These are phyloP conservation scores for Ypsolopha scabrella DNA, from an alignment of 2,888 invertebrate species.

Conservation along the genomic window DNA sequence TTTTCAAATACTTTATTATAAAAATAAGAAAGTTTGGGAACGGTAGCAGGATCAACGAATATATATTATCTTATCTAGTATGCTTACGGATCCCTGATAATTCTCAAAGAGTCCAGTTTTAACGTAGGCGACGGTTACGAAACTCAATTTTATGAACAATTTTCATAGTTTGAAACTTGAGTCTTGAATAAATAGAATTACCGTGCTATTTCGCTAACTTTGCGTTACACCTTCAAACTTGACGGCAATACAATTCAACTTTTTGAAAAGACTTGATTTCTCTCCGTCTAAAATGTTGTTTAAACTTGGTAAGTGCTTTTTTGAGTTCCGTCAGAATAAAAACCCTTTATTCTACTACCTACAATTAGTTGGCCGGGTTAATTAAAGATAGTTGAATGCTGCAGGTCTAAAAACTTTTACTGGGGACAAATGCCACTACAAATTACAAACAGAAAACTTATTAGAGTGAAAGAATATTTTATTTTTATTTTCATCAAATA, in stretches of 20 bases:
- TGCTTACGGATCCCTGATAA: conserved; percentile 1
- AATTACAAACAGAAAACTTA: too few relatives aligned
- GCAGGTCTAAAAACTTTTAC: too few relatives aligned
- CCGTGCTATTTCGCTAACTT: conserved; percentile 33
- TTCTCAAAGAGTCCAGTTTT: conserved; percentile 8
- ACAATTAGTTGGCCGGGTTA: too few relatives aligned
- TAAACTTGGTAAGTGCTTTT: not conserved
- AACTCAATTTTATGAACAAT: conserved; percentile 48
- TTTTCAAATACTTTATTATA: too few relatives aligned
- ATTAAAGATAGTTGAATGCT: too few relatives aligned
- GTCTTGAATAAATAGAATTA: conserved; percentile 36
- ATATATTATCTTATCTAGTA: too few relatives aligned
- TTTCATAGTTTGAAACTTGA: conserved; percentile 52
- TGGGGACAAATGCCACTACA: too few relatives aligned
- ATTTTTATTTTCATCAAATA: too few relatives aligned
- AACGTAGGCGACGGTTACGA: conserved; percentile 23
- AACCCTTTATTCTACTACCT: not conserved
- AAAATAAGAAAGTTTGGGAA: too few relatives aligned
- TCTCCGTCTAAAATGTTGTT: not conserved
- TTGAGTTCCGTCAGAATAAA: not conserved
- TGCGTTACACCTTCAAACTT: conserved; percentile 22
- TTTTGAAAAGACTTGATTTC: not conserved
- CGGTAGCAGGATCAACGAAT: too few relatives aligned
- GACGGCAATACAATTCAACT: not conserved
- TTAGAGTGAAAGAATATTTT: too few relatives aligned